phyloP scores from a whole-genome alignment of 2,113 vertebrate species.

The Mormyrus iriodes region DNA sequence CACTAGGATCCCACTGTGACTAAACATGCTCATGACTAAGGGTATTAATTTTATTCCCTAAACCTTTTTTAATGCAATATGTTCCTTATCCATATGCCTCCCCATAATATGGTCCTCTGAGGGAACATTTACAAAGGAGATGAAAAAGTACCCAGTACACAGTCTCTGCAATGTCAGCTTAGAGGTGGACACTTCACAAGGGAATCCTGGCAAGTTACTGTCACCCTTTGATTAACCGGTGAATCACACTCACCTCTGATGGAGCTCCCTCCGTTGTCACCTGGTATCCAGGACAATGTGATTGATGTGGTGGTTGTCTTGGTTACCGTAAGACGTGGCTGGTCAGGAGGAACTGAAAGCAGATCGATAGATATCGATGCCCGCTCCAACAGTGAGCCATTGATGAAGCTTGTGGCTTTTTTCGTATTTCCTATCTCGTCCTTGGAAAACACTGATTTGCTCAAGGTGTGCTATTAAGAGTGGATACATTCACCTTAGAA shows the following conservation, averaged over 20 bases:
- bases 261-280: constrained; percentile 96
- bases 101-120: neutral
- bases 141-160: neutral
- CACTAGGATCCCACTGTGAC: constrained; percentile 31
- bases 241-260: constrained; percentile 78
- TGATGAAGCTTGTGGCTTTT: neutral
- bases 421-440: neutral
- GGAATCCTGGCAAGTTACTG: neutral
- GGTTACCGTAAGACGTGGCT: constrained; percentile 93
- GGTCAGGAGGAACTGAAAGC: constrained; percentile 85
- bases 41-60: constrained; percentile 52
- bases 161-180: neutral
- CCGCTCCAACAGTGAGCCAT: neutral
- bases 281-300: constrained; percentile 94
- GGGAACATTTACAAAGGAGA: neutral
- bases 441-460: neutral
- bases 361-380: neutral
- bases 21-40: constrained; percentile 43
- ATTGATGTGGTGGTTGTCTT: constrained; percentile 98
- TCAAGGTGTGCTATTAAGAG: neutral
- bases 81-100: constrained; percentile 43
- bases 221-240: neutral
- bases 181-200: neutral
- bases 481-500: neutral
- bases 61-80: constrained; percentile 38